Evolutionary conservation across 1,140 invertebrate genomes (phyloP).

Genomic region (Eueides isabella): DNA sequence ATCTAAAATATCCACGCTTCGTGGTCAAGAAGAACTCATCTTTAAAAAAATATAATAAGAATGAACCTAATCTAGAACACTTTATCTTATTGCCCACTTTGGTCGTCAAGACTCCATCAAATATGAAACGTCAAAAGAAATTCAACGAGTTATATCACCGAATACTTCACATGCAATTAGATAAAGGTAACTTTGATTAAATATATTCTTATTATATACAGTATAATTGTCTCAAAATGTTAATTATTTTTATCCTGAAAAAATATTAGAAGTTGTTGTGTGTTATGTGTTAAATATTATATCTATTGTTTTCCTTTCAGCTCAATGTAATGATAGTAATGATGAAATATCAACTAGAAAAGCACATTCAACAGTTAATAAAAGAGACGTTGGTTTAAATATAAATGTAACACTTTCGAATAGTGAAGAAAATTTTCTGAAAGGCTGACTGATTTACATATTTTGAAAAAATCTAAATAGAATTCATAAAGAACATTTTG

Average conservation of each 20-base stretch:
- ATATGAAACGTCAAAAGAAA: conserved; percentile 72
- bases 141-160: conserved; percentile 75
- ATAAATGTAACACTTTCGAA: conserved; percentile 59
- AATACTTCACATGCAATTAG: conserved; percentile 62
- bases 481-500: neutral
- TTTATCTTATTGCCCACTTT: conserved; percentile 74
- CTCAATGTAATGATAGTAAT: conserved; percentile 31
- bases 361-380: conserved; percentile 34
- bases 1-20: conserved; percentile 54
- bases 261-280: too few relatives aligned
- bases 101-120: conserved; percentile 74
- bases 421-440: conserved; percentile 45
- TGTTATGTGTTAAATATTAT: neutral
- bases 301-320: conserved; percentile 45
- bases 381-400: conserved; percentile 65
- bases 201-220: too few relatives aligned
- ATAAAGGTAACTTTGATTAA: conserved; percentile 42
- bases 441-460: neutral
- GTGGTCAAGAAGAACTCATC: conserved; percentile 66
- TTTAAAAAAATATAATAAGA: conserved; percentile 52
- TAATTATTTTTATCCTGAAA: too few relatives aligned
- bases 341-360: conserved; percentile 20
- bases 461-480: neutral
- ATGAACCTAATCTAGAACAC: conserved; percentile 67
- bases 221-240: too few relatives aligned